Conservation (phyloP, 2,888 invertebrate species). For the Chaitophorus viminalis region DNA sequence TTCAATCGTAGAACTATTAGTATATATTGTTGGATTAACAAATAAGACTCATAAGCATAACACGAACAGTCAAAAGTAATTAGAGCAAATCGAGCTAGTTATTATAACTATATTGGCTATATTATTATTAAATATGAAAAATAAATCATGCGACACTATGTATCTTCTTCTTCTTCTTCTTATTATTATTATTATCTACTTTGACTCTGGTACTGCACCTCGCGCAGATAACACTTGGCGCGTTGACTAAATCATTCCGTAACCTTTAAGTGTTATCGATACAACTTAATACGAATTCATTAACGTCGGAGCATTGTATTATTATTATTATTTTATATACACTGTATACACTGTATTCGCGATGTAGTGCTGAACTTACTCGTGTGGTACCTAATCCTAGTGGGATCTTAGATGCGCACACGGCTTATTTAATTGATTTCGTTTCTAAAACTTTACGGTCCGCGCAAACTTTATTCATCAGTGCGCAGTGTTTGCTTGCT, state of each 20-base stretch:
- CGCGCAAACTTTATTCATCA: constrained; percentile 38
- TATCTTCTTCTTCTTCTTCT: no score
- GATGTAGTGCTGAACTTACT: constrained; percentile 28
- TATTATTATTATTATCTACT: no score
- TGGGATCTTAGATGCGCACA: background rate
- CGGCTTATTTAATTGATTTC: constrained; percentile 54
- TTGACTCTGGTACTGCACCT: no score
- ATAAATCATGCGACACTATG: background rate
- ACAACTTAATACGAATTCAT: constrained; percentile 39
- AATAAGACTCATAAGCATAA: background rate
- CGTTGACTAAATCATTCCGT: constrained; percentile 19
- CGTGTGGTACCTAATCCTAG: constrained; percentile 24
- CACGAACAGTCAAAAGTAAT: background rate
- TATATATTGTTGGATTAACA: no score
- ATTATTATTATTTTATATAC: background rate
- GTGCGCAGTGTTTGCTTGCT: constrained; percentile 21
- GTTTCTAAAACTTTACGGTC: constrained; percentile 45
- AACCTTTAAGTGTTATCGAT: constrained; percentile 47
- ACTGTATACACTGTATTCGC: no score
- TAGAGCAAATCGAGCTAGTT: background rate
- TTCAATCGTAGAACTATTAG: background rate
- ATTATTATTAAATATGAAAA: background rate
- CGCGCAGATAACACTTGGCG: background rate
- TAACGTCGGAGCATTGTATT: background rate
- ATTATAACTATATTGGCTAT: background rate